Base-by-base conservation (phyloP, 2,888 invertebrate species). In the Mythimna ferrago region DNA sequence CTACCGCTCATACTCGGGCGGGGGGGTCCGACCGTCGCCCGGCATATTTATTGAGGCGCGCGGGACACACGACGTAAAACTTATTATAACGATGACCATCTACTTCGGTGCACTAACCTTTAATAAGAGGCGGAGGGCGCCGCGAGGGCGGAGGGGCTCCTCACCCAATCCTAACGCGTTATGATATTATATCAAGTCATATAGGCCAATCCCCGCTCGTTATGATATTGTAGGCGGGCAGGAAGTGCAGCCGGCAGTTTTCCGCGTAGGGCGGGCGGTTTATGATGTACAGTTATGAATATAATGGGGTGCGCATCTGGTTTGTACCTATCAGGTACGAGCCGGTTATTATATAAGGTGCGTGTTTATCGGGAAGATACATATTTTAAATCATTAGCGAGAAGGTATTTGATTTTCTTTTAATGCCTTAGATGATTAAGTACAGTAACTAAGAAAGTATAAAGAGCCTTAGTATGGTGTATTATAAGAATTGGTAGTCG, bases 171-270 rank as follows among this genome's bases (percentile, higher is more conserved):
- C 94, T 92, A 89, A 89, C 87, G 85, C 95, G 96, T 96, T 97
- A 97, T 97, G 97, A 97, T 97, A 97, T 97, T 96, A 97, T 97
- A 97, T 97, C 96, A 96, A 91, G 88, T 93, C 93, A 94, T 95
- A 93, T 94, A 93, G 90, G 90, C 96, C 96, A 96, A 97, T 97
- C 92, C 95, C 92, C 83, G 93, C 90, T 90, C 93, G 96, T 95
- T 96, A 96, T 96, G 96, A 96, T 94, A 96, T 96, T 96, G 94
- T 94, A 93, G 96, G 96, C 96, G 96, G 95, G 93, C 79, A 84
- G 85, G 66, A 88, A 89, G 71, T 92, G 93, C 92, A 93, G 82
- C 89, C 74, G 84, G 71, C 90, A 88, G 91, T 91, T 94, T 95
- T 95, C 92, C 92, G 89, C 82, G 92, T 92, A 90, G 95, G 95